Evolutionary conservation across 2,797 vertebrate genomes (phyloP).

Genomic region (Streptopelia turtur): DNA sequence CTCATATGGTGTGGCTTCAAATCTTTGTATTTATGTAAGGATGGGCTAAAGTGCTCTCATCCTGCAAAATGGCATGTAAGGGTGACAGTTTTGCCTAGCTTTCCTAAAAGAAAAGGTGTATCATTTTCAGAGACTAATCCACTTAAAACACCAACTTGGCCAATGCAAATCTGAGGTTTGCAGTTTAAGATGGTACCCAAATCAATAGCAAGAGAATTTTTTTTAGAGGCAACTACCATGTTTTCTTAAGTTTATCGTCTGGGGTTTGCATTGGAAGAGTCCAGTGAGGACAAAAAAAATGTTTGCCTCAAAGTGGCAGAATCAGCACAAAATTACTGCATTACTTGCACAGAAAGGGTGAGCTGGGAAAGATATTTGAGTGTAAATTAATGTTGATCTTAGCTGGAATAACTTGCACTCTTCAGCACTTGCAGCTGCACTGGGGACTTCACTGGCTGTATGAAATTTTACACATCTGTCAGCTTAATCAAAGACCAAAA

Average conservation of each 20-base stretch:
- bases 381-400: slow-evolving; percentile 54
- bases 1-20: not conserved
- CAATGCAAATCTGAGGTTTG: not conserved
- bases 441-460: not conserved
- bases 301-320: not conserved
- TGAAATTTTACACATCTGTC: slow-evolving; percentile 41
- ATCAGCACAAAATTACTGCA: not conserved
- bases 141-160: not conserved
- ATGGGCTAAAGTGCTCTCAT: not conserved
- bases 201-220: not conserved
- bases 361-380: slow-evolving; percentile 26
- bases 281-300: not conserved
- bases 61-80: not conserved
- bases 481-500: slow-evolving; percentile 26
- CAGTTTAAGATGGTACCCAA: not conserved
- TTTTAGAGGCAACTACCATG: not conserved
- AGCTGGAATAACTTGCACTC: slow-evolving; percentile 23
- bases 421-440: slow-evolving; percentile 26
- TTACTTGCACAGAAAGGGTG: not conserved
- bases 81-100: not conserved
- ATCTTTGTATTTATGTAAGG: not conserved
- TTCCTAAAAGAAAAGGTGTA: not conserved
- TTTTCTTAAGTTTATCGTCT: not conserved
- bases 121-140: not conserved
- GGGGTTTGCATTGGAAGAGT: not conserved